Evolutionary conservation across 2,113 vertebrate species (phyloP), one percentile per base, ranked within the genome.

Genomic region (Chamaetylas fuelleborni): DNA sequence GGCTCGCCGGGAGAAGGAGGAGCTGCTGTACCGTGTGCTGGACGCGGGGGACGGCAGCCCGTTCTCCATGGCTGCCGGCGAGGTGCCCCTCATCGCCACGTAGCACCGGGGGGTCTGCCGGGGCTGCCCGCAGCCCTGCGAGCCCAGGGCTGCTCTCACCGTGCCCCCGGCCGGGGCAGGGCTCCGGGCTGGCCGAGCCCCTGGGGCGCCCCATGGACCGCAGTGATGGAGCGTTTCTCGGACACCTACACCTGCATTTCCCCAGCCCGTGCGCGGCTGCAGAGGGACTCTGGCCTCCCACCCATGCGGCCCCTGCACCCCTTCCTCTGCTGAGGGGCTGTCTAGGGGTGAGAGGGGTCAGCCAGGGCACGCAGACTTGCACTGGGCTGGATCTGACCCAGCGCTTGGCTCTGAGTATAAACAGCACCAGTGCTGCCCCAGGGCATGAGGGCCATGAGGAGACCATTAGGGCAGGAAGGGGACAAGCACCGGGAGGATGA

Each of bases 1-100:
- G 78, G 97, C 98, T 53, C 96, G 83, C 74, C 98, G 97, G 23
- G 99, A 99, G 89, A 99, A 99, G 82, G 99, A 99, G 81, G 98
- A 99, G 97, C 97, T 99, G 89, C 94, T 99, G 70, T 99, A 98
- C 96, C 98, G 98, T 1, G 96, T 99, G 91, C 95, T 98, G 1
- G 98, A 98, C 11, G 69, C 97, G 0, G 98, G 98, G 20, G 97
- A 98, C 1, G 80, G 97, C 18, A 93, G 95, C 5, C 82, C 97
- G 66, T 98, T 98, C 89, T 96, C 98, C 31, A 15, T 91, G 8
- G 34, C 97, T 5, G 38, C 96, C 5, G 42, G 94, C 0, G 97
- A 98, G 62, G 94, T 97, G 94, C 94, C 98, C 11, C 95, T 97
- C 88, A 95, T 98, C 16, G 93, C 97, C 88, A 98, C 94, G 8